Conservation (phyloP, 2,888 invertebrate species). For the Tenthredo mesomela region DNA sequence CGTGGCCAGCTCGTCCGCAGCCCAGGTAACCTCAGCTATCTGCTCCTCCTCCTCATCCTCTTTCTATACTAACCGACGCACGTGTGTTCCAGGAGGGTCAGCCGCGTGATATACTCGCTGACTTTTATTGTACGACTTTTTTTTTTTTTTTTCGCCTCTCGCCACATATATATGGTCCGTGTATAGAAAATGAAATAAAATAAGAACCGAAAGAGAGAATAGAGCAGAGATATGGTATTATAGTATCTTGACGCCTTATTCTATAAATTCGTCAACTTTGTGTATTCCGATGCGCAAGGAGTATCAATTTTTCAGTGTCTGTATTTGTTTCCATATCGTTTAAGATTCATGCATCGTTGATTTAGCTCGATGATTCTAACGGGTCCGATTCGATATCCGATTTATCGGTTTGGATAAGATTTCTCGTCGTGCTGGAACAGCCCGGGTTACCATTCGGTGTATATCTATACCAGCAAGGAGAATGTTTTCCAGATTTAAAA, state of each 20-base stretch:
- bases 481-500: conserved; percentile 51
- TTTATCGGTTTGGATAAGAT: conserved; percentile 36
- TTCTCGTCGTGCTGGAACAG: conserved; percentile 43
- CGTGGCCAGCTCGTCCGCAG: conserved; percentile 49
- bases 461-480: conserved; percentile 33
- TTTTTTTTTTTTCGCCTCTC: conserved; percentile 18
- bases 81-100: conserved; percentile 52
- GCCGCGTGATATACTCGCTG: conserved; percentile 44
- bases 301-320: background rate
- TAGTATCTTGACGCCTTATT: background rate
- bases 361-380: background rate
- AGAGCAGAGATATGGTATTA: background rate
- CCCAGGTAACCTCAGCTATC: conserved; percentile 51
- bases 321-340: background rate
- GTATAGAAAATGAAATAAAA: background rate
- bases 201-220: background rate
- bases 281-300: background rate
- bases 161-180: no score
- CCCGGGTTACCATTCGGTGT: background rate
- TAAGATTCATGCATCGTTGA: conserved; percentile 1
- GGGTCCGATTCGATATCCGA: background rate
- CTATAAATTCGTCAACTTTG: background rate
- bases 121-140: conserved; percentile 24
- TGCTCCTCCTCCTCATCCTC: conserved; percentile 47
- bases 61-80: conserved; percentile 49